Base-by-base conservation (phyloP, 2,797 vertebrate genomes). In the Hephaestus fuliginosus region DNA sequence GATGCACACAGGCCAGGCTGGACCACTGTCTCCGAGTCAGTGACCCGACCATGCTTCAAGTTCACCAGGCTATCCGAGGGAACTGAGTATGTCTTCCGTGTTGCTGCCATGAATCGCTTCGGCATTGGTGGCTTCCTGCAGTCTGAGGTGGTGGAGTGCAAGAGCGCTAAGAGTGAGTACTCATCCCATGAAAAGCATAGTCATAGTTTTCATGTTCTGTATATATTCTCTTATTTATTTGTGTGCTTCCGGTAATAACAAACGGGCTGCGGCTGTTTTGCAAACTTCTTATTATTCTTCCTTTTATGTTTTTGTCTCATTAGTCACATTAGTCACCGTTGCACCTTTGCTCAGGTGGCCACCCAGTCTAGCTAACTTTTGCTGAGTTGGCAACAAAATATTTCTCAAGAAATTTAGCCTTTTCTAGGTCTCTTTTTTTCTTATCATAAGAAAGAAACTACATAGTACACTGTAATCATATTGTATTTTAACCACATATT, bases 91-190 rank as follows among this genome's bases (percentile, higher is more conserved):
- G 98, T 99, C 83, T 99, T 99, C 97, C 97, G 97, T 4, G 98
- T 97, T 39, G 98, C 98, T 73, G 98, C 98, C 83, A 98, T 98
- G 85, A 99, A 99, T 86, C 98, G 98, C 85, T 99, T 99, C n/a
- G 98, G 98, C 30, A 93, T 99, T 1, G 97, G 98, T 43, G 91
- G 96, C 68, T 99, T 98, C 93, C 92, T 99, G 86, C 98, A 99
- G 81, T 99, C 98, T 44, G 97, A 98, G 76, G 96, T 99, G 90
- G 96, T 99, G 89, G 98, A 99, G 89, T 98, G 97, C 96, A 98
- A 96, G 91, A 99, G 98, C 80, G 89, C 94, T 75, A 97, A 98
- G 90, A 98, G 98, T 99, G 96, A 97, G 98, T 97, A 65, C 18
- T 60, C 20, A 2, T 65, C 13, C 67, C 14, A 66, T 58, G 5